Percentiles rank a stretch among this genome's conserved stretches.
These are phyloP conservation scores for Limonius californicus DNA, from an alignment of 1,140 invertebrate species.

Conservation along the genomic window DNA sequence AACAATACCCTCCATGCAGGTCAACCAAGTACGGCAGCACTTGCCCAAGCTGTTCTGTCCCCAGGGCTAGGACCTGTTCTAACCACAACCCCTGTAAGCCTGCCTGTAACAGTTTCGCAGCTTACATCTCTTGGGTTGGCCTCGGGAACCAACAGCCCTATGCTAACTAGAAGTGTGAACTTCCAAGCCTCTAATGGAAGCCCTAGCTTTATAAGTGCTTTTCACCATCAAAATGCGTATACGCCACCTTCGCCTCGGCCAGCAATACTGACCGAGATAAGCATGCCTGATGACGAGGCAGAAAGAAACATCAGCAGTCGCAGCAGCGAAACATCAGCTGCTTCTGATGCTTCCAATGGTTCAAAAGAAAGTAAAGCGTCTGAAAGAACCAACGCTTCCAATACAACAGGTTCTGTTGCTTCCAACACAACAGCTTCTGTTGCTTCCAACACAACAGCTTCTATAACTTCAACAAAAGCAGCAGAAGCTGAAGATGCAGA, in stretches of 20 bases:
- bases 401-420: constrained; percentile 33
- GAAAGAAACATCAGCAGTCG: constrained; percentile 23
- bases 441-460: no score
- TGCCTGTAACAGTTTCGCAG: constrained; percentile 46
- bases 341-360: constrained; percentile 32
- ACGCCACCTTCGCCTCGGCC: constrained; percentile 28
- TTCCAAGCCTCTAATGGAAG: constrained; percentile 34
- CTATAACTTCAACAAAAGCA: no score
- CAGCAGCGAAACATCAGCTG: constrained; percentile 23
- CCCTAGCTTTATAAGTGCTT: constrained; percentile 34
- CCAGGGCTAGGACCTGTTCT: constrained; percentile 60
- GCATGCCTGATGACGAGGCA: constrained; percentile 23
- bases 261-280: constrained; percentile 32
- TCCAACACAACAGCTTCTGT: constrained; percentile 34
- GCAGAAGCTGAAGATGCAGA: constrained; percentile 20
- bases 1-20: constrained; percentile 66
- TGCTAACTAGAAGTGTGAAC: constrained; percentile 45
- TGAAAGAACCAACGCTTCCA: constrained; percentile 27
- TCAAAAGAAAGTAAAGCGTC: constrained; percentile 32
- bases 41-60: constrained; percentile 67
- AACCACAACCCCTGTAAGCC: constrained; percentile 53
- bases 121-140: constrained; percentile 44
- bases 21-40: constrained; percentile 62
- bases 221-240: constrained; percentile 37
- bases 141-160: constrained; percentile 45